Conservation (phyloP, 2,113 vertebrate species). For the Syngnathus scovelli region DNA sequence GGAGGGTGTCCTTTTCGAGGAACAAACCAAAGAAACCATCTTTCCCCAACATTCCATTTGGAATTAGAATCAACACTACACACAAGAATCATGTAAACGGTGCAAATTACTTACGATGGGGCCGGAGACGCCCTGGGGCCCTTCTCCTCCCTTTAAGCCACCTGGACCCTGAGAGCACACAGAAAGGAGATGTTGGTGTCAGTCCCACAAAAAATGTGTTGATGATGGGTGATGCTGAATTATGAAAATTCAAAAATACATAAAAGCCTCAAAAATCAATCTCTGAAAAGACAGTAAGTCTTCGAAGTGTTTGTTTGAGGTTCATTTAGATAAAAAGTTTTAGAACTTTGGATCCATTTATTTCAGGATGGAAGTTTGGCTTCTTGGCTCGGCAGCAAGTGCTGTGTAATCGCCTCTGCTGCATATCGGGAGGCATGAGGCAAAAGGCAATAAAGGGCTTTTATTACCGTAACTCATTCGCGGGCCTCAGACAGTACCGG, state of each 20-base stretch:
- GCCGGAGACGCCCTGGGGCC: constrained; percentile 87
- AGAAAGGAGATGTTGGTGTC: constrained; percentile 47
- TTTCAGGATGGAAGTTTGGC: constrained; percentile 12
- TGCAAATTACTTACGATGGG: constrained; percentile 81
- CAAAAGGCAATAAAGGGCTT: constrained; percentile 57
- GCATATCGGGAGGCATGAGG: constrained; percentile 34
- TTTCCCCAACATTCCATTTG: not conserved
- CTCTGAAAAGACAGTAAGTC: not conserved
- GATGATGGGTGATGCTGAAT: not conserved
- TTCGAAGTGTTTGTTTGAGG: not conserved
- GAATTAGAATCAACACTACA: not conserved
- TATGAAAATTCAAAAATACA: not conserved
- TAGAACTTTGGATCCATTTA: constrained; percentile 16
- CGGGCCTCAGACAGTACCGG: constrained; percentile 43
- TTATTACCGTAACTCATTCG: constrained; percentile 65
- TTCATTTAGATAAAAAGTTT: no score
- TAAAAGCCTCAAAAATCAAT: not conserved
- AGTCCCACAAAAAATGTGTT: not conserved
- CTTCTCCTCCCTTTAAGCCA: constrained; percentile 97
- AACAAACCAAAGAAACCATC: not conserved
- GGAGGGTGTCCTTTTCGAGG: not conserved
- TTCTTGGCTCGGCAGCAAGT: constrained; percentile 14
- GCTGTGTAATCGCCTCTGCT: constrained; percentile 23
- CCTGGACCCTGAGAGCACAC: constrained; percentile 76
- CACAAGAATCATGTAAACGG: not conserved